These are phyloP conservation scores for Ophion costatus DNA, from an alignment of 2,888 invertebrate species.

Conservation along the genomic window DNA sequence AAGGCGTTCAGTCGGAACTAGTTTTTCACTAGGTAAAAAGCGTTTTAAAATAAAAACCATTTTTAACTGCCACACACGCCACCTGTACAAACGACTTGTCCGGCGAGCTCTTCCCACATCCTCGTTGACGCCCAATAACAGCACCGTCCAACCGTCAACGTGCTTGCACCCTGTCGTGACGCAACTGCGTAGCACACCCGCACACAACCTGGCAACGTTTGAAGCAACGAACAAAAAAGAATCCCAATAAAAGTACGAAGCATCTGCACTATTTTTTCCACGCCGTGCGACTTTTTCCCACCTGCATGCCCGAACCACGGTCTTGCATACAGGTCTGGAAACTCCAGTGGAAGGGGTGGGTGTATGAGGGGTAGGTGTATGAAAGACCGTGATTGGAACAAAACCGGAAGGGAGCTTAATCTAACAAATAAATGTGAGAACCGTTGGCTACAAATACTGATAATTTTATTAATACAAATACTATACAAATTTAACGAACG, in stretches of 20 bases:
- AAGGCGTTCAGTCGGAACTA: too few species aligned
- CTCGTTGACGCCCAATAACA: not conserved
- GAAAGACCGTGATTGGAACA: not conserved
- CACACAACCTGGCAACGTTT: conserved; percentile 1
- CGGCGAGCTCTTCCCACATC: not conserved
- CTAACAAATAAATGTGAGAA: conserved; percentile 1
- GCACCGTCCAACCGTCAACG: not conserved
- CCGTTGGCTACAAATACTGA: conserved; percentile 75
- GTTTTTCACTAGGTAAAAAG: too few species aligned
- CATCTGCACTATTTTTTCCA: too few species aligned
- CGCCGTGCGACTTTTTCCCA: too few species aligned
- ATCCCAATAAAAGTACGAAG: too few species aligned
- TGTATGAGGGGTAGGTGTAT: too few species aligned
- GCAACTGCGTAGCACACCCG: conserved; percentile 53
- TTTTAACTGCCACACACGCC: too few species aligned
- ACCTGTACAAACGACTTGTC: not conserved
- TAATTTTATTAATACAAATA: conserved; percentile 79
- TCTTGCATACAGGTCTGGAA: too few species aligned
- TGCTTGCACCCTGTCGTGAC: conserved; percentile 5
- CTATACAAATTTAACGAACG: conserved; percentile 67
- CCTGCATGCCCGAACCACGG: too few species aligned
- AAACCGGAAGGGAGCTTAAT: not conserved
- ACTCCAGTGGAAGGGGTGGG: too few species aligned
- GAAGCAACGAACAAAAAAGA: too few species aligned
- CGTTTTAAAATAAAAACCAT: too few species aligned